Conservation (phyloP, 2,888 invertebrate genomes). For the Orthosia cruda region DNA sequence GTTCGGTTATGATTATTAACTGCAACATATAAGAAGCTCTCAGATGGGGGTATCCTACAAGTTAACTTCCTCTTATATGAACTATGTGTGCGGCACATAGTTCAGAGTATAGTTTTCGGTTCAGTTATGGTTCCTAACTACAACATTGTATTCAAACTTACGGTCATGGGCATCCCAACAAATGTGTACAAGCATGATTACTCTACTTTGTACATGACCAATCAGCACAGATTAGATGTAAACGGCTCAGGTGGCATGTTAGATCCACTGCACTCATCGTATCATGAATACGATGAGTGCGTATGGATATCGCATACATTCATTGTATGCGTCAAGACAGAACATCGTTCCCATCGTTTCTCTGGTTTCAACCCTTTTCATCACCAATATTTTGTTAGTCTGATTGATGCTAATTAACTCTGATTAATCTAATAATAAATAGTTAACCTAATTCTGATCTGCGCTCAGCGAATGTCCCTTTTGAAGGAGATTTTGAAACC, state of each 20-base stretch:
- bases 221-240: neutral
- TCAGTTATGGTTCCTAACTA: slow-evolving; percentile 2
- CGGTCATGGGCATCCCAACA: neutral
- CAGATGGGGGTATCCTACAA: neutral
- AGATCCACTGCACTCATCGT: neutral
- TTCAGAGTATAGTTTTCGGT: neutral
- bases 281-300: too few species aligned
- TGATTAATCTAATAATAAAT: slow-evolving; percentile 35
- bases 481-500: slow-evolving; percentile 47
- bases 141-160: neutral
- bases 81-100: too few species aligned
- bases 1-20: neutral
- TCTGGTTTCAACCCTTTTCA: neutral
- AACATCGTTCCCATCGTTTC: neutral
- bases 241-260: neutral
- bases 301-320: neutral
- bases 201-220: neutral
- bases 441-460: slow-evolving; percentile 29
- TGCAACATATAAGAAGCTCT: neutral
- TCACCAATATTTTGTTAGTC: neutral
- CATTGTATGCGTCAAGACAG: too few species aligned
- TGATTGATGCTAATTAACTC: neutral
- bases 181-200: neutral
- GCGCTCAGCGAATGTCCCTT: slow-evolving; percentile 36
- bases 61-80: neutral